phyloP scores from a whole-genome alignment of 1,140 invertebrate species.

The Solen grandis region DNA sequence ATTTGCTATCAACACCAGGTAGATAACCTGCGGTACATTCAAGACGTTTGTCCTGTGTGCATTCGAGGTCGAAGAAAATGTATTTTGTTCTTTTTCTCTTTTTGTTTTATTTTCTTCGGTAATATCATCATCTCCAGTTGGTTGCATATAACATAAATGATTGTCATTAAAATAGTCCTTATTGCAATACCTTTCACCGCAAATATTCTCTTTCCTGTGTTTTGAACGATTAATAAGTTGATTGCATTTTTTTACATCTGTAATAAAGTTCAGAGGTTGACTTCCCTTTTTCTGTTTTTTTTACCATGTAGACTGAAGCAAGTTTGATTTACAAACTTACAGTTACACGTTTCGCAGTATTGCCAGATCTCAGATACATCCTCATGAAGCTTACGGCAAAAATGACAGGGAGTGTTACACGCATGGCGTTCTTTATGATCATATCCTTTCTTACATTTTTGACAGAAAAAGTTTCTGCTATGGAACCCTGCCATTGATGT shows the following conservation, averaged over 20 bases:
- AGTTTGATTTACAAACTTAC: slow-evolving; percentile 32
- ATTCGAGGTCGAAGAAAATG: slow-evolving; percentile 21
- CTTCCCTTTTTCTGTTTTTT: slow-evolving; percentile 25
- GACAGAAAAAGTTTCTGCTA: slow-evolving; percentile 19
- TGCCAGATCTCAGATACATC: slow-evolving; percentile 10
- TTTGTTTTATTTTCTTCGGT: not conserved
- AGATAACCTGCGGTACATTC: not conserved
- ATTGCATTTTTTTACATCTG: too few species aligned
- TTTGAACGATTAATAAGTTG: slow-evolving; percentile 32
- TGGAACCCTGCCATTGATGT: slow-evolving; percentile 12
- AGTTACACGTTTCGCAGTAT: slow-evolving; percentile 22
- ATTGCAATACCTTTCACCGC: slow-evolving; percentile 52
- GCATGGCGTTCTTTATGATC: slow-evolving; percentile 15
- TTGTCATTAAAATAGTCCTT: too few species aligned
- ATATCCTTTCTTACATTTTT: slow-evolving; percentile 16
- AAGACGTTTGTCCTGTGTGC: slow-evolving; percentile 22
- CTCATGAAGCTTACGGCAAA: slow-evolving; percentile 20
- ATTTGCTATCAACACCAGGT: too few species aligned
- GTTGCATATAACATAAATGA: too few species aligned
- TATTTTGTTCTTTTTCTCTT: slow-evolving; percentile 8
- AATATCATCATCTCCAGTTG: not conserved
- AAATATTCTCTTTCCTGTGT: slow-evolving; percentile 34
- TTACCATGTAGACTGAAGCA: slow-evolving; percentile 18
- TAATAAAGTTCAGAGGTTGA: slow-evolving; percentile 8
- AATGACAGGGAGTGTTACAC: slow-evolving; percentile 28